Percentiles rank a stretch among this genome's conserved stretches.
Evolutionary conservation across 2,888 invertebrate species (phyloP).

Genomic region (Melieria picta): DNA sequence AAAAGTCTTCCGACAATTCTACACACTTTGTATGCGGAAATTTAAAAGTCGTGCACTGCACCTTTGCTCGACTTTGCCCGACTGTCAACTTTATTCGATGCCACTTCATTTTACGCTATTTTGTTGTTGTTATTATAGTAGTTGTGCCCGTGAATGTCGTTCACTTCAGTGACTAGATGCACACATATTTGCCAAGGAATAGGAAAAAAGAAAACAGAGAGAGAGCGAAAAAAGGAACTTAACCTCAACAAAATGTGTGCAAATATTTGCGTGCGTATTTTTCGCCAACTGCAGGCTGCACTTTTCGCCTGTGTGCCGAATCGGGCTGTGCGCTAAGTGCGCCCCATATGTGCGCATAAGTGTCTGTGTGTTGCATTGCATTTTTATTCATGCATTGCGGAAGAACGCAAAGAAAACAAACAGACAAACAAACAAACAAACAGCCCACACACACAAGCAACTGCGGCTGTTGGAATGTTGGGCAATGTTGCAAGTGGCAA

Average conservation of each 20-base stretch:
- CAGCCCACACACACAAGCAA: conserved; percentile 18
- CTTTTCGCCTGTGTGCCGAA: too few relatives aligned
- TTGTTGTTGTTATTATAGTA: too few relatives aligned
- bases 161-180: not conserved
- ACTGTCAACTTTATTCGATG: too few relatives aligned
- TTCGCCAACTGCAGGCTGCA: conserved; percentile 9
- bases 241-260: conserved; percentile 65
- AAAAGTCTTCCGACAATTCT: too few relatives aligned
- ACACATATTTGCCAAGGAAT: not conserved
- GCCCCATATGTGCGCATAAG: not conserved
- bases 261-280: conserved; percentile 61
- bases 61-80: too few relatives aligned
- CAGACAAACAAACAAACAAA: conserved; percentile 12
- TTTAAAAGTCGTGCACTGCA: too few relatives aligned
- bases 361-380: conserved; percentile 1
- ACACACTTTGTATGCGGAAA: too few relatives aligned
- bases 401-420: conserved; percentile 36
- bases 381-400: conserved; percentile 41
- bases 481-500: not conserved
- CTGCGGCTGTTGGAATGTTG: conserved; percentile 4
- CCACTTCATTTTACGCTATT: too few relatives aligned
- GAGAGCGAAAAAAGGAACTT: conserved; percentile 45
- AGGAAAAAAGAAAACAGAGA: conserved; percentile 40
- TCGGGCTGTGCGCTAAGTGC: too few relatives aligned
- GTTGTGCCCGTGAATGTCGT: too few relatives aligned